Evolutionary conservation across 2,888 invertebrate genomes (phyloP), one percentile per base, ranked within the genome.

Genomic region (Eulithis prunata): DNA sequence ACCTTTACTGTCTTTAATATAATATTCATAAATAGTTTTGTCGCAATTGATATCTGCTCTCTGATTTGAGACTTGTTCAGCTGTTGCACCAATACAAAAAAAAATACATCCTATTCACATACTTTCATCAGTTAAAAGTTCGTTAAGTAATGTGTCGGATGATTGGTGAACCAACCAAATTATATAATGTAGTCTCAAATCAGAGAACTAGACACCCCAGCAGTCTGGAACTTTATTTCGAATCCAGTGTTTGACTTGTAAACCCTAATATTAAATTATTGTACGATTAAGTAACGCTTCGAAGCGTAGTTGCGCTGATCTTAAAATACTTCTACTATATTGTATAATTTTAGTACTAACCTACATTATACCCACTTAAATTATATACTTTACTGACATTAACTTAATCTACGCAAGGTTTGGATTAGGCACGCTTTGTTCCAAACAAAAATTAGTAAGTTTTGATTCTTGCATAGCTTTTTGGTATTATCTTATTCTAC

Each of bases 331-430:
- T 89, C 78, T 86, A 89, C 85, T 89, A 90, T 81, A 90, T 87
- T 88, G 71, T 91, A 91, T 92, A 90, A 90, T 92, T 91, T 90
- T 91, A 91, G 90, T 90, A 83, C 80, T 81, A 86, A 89, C 86
- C 85, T 84, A 90, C 89, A 90, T 87, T 90, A 77, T 91, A 91
- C 87, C 91, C 90, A 86, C 81, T 89, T 91, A 87, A 83, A 87
- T 88, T 89, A 87, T 87, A 89, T 90, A 89, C 82, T 90, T 90
- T 89, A 90, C 88, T 87, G 89, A 80, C 82, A 83, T 88, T 87
- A 87, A 86, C 83, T 85, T 85, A 89, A 84, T 86, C 83, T 86
- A 86, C 76, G 88, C 87, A 75, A 84, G 75, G 62, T 79, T 82
- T 85, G 75, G 80, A 84, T 85, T 90, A 91, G 88, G 86, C 85